Evolutionary conservation across 2,113 vertebrate species (phyloP).

Genomic region (Coptodon rendalli): DNA sequence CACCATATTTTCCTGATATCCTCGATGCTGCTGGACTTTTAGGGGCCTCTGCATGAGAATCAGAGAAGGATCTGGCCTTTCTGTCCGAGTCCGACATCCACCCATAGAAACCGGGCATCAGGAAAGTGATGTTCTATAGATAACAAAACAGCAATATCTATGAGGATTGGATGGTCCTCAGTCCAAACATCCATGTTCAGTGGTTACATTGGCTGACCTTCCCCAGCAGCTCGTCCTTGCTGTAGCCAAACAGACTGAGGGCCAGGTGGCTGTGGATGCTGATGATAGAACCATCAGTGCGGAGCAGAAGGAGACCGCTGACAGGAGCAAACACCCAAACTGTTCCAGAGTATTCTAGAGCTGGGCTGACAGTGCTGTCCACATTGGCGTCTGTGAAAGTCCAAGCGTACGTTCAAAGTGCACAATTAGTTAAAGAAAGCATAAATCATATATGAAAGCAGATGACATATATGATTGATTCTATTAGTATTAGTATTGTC

Average conservation of each 20-base stretch:
- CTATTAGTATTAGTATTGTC: background rate
- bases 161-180: background rate
- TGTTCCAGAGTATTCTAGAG: slow-evolving; percentile 73
- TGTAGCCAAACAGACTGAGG: slow-evolving; percentile 82
- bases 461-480: background rate
- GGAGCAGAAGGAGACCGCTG: slow-evolving; percentile 81
- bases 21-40: slow-evolving; percentile 9
- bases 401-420: background rate
- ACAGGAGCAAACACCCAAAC: slow-evolving; percentile 80
- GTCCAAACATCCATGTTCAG: background rate
- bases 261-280: slow-evolving; percentile 80
- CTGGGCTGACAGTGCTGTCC: background rate
- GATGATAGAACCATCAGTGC: slow-evolving; percentile 78
- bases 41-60: background rate
- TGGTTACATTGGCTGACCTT: slow-evolving; percentile 73
- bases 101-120: slow-evolving; percentile 88
- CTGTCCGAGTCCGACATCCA: slow-evolving; percentile 63
- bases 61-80: slow-evolving; percentile 19
- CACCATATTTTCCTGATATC: slow-evolving; percentile 39
- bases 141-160: slow-evolving; percentile 15
- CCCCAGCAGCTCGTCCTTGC: slow-evolving; percentile 76
- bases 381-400: slow-evolving; percentile 16
- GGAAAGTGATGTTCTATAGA: slow-evolving; percentile 81
- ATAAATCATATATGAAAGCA: background rate
- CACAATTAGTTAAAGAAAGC: background rate